A percentile compares a stretch with the other conserved stretches of the same genome.
Evolutionary conservation across 2,888 invertebrate genomes (phyloP).

Genomic region (Nemapogon koenigi): DNA sequence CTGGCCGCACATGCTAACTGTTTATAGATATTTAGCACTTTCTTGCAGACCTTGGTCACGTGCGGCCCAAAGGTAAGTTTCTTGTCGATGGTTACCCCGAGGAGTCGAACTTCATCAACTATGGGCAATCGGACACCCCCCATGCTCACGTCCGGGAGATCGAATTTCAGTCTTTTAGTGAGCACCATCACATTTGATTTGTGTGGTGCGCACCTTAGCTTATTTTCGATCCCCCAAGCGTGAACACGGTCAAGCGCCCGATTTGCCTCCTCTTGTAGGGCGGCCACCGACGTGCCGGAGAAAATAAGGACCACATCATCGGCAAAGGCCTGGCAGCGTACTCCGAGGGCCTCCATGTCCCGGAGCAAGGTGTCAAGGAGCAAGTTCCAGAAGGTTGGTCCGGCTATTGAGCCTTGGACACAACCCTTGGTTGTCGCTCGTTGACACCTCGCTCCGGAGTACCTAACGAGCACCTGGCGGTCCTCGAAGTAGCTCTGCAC

Average conservation of each 20-base stretch:
- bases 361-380: slow-evolving; percentile 1
- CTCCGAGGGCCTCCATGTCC: background rate
- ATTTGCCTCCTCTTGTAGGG: background rate
- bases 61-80: too few species aligned
- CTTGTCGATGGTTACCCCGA: too few species aligned
- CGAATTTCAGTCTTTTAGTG: background rate
- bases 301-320: slow-evolving; percentile 10
- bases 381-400: too few species aligned
- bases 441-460: too few species aligned
- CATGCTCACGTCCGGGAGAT: background rate
- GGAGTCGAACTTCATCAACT: too few species aligned
- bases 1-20: too few species aligned
- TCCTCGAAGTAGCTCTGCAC: background rate
- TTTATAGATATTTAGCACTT: too few species aligned
- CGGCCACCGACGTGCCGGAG: background rate
- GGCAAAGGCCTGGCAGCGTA: slow-evolving; percentile 11
- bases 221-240: slow-evolving; percentile 2
- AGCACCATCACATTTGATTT: background rate
- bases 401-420: slow-evolving; percentile 6
- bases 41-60: too few species aligned
- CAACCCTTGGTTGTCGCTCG: slow-evolving; percentile 8
- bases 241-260: background rate
- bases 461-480: too few species aligned
- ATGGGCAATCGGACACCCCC: too few species aligned
- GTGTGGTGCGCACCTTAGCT: slow-evolving; percentile 1